Conservation (phyloP, 2,797 vertebrate species). For the Aldrovandia affinis region DNA sequence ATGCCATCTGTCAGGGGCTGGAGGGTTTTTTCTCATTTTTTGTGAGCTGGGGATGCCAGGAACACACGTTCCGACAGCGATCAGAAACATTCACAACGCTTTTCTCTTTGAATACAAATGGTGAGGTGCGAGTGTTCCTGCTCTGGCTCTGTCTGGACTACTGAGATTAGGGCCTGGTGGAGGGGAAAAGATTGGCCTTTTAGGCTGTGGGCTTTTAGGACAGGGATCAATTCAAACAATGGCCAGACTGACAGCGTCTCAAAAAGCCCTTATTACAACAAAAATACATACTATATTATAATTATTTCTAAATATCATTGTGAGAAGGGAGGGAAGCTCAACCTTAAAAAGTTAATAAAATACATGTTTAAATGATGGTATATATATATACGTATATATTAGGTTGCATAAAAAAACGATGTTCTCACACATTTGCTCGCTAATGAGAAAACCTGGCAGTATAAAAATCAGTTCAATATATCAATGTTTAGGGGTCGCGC, state of each 20-base stretch:
- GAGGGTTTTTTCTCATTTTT: not conserved
- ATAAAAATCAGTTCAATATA: too few species aligned
- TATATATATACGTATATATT: too few species aligned
- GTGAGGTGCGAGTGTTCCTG: not conserved
- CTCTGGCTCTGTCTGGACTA: not conserved
- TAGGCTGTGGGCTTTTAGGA: not conserved
- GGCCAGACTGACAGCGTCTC: not conserved
- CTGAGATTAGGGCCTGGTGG: not conserved
- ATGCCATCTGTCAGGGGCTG: constrained; percentile 31
- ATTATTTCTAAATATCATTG: not conserved
- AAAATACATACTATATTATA: not conserved
- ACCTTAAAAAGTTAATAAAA: not conserved
- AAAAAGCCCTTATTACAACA: not conserved
- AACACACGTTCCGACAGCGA: not conserved
- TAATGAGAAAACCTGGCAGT: too few species aligned
- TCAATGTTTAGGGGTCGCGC: too few species aligned
- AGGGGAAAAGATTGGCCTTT: not conserved
- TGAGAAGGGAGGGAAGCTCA: not conserved
- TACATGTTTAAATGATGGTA: too few species aligned
- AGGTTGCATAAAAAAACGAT: too few species aligned
- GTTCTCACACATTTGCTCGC: too few species aligned
- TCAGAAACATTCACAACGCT: not conserved
- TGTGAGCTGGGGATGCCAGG: not conserved
- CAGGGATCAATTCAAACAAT: not conserved
- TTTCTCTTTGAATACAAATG: not conserved